Conservation (phyloP, 2,888 invertebrate genomes). For the Trissoscelio sp. region DNA sequence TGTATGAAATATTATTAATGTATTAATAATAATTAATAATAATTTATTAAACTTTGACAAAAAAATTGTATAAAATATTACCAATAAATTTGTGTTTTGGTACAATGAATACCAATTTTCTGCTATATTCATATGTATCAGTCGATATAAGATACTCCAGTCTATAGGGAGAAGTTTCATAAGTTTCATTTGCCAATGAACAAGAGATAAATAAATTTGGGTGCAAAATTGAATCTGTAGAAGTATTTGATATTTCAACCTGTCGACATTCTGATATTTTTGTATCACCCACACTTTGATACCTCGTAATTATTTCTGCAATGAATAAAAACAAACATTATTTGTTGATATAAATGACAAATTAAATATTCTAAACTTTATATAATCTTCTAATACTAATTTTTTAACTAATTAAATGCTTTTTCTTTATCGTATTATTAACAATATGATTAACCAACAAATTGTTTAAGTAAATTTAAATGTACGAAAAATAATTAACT, state of each 20-base stretch:
- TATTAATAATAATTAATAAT: too few species aligned
- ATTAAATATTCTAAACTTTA: too few species aligned
- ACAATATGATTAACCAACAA: too few species aligned
- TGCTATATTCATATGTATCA: slow-evolving; percentile 75
- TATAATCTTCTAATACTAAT: too few species aligned
- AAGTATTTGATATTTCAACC: slow-evolving; percentile 68
- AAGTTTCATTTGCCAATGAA: slow-evolving; percentile 74
- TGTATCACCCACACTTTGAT: slow-evolving; percentile 74
- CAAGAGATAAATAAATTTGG: slow-evolving; percentile 76
- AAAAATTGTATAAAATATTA: slow-evolving; percentile 47
- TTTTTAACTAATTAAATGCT: too few species aligned
- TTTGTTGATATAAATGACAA: too few species aligned
- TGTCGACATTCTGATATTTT: slow-evolving; percentile 74
- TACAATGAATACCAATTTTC: slow-evolving; percentile 78
- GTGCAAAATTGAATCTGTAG: background rate
- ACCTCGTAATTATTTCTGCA: slow-evolving; percentile 78
- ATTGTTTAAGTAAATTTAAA: too few species aligned
- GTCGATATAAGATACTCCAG: slow-evolving; percentile 75
- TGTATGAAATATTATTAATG: too few species aligned
- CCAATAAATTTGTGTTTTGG: slow-evolving; percentile 77
- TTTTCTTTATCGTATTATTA: too few species aligned
- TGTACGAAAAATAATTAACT: too few species aligned
- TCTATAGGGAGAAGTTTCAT: slow-evolving; percentile 75
- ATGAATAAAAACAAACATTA: too few species aligned
- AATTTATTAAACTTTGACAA: too few species aligned